Evolutionary conservation across 2,113 vertebrate genomes (phyloP).

Genomic region (Tychaedon coryphoeus): DNA sequence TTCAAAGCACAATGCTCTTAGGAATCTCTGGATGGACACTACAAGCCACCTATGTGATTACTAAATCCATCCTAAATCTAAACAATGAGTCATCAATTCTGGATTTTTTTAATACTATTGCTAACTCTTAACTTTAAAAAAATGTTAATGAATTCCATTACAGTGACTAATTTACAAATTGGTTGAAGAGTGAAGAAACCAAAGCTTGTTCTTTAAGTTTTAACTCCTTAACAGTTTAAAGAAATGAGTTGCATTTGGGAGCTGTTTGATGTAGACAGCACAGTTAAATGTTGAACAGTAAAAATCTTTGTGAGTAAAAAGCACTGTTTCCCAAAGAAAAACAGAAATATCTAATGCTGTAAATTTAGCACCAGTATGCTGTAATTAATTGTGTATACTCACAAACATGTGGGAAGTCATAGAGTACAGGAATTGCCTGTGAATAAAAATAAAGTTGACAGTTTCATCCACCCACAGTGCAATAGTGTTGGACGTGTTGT

Average conservation of each 20-base stretch:
- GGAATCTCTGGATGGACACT: slow-evolving; percentile 1
- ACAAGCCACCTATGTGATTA: not conserved
- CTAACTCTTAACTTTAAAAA: not conserved
- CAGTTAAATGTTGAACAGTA: not conserved
- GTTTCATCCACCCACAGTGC: not conserved
- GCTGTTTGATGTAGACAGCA: not conserved
- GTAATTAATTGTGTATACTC: not conserved
- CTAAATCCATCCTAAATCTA: slow-evolving; percentile 1
- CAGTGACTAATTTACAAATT: not conserved
- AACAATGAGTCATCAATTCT: not conserved
- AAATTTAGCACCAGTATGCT: slow-evolving; percentile 13
- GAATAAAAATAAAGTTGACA: slow-evolving; percentile 37
- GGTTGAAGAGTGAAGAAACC: slow-evolving; percentile 32
- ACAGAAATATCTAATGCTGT: not conserved
- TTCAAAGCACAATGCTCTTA: not conserved
- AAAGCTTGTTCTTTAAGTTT: slow-evolving; percentile 21
- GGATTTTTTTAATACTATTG: not conserved
- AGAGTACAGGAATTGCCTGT: not conserved
- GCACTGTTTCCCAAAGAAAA: slow-evolving; percentile 34
- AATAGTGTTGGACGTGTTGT: not conserved
- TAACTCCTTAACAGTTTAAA: slow-evolving; percentile 4
- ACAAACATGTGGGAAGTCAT: not conserved
- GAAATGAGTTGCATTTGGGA: not conserved
- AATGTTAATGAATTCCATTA: not conserved
- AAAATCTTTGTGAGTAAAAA: not conserved